Percentiles rank a stretch among this genome's conserved stretches.
phyloP scores from a whole-genome alignment of 2,797 vertebrate species.

The Enteromius mattozi region DNA sequence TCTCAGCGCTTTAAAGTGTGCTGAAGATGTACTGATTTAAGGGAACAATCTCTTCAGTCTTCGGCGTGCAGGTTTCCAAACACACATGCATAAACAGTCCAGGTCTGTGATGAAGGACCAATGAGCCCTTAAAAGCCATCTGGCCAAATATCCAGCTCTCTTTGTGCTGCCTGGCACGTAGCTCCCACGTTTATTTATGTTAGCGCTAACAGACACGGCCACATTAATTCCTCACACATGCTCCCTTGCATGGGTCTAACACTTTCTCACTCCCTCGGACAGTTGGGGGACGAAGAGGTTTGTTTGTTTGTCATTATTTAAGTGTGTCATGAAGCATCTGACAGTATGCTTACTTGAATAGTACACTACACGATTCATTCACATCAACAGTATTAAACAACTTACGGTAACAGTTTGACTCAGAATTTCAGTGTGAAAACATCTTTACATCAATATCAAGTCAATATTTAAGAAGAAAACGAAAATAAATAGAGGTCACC shows the following conservation, averaged over 20 bases:
- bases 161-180: slow-evolving; percentile 63
- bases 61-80: slow-evolving; percentile 1
- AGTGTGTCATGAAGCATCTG: slow-evolving; percentile 14
- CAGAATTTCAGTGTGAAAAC: neutral
- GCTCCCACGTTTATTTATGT: slow-evolving; percentile 42
- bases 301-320: slow-evolving; percentile 41
- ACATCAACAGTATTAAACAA: neutral
- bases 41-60: slow-evolving; percentile 56
- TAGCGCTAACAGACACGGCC: slow-evolving; percentile 30
- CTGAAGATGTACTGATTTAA: slow-evolving; percentile 12
- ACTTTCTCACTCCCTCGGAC: slow-evolving; percentile 28
- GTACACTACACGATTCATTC: neutral
- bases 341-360: slow-evolving; percentile 1
- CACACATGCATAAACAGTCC: slow-evolving; percentile 31
- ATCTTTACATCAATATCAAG: neutral
- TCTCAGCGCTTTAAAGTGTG: neutral
- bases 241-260: slow-evolving; percentile 21
- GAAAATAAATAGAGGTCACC: slow-evolving; percentile 13
- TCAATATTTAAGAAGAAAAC: neutral
- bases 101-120: slow-evolving; percentile 55
- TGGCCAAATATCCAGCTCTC: slow-evolving; percentile 61
- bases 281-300: slow-evolving; percentile 5
- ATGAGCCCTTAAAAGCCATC: slow-evolving; percentile 53
- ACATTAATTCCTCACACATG: slow-evolving; percentile 50
- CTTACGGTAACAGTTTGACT: neutral